A percentile compares a stretch with the other conserved stretches of the same genome.
These are phyloP conservation scores for Scelioninae gen. 1 DNA, from an alignment of 2,888 invertebrate species.

Conservation along the genomic window DNA sequence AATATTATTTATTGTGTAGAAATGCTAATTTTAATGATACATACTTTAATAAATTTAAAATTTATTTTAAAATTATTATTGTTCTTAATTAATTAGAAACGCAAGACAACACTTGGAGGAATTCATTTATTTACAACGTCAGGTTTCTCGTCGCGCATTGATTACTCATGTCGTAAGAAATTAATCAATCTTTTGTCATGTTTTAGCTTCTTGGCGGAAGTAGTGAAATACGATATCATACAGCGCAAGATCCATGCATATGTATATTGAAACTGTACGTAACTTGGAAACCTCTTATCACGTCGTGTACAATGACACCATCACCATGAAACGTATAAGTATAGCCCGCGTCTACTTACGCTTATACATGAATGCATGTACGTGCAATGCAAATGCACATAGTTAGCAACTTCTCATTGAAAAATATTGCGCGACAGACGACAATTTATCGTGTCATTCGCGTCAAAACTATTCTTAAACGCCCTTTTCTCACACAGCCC, in stretches of 20 bases:
- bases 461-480: conserved; percentile 69
- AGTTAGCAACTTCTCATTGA: conserved; percentile 67
- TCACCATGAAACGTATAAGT: conserved; percentile 56
- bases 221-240: conserved; percentile 64
- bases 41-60: too few species aligned
- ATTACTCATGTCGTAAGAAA: conserved; percentile 63
- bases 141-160: conserved; percentile 53
- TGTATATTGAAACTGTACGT: conserved; percentile 66
- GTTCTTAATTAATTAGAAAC: conserved; percentile 30
- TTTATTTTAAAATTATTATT: too few species aligned
- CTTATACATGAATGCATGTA: conserved; percentile 46
- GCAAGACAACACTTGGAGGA: conserved; percentile 9
- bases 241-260: conserved; percentile 62
- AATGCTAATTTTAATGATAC: too few species aligned
- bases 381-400: conserved; percentile 63
- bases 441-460: conserved; percentile 68
- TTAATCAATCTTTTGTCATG: conserved; percentile 68
- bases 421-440: conserved; percentile 67
- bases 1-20: too few species aligned
- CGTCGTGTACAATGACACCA: conserved; percentile 67
- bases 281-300: conserved; percentile 68
- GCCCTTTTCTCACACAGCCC: conserved; percentile 55
- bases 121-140: conserved; percentile 43
- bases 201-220: conserved; percentile 67
- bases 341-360: conserved; percentile 55